Conservation (phyloP, 2,797 vertebrate genomes). For the Gymnothorax reevesii region DNA sequence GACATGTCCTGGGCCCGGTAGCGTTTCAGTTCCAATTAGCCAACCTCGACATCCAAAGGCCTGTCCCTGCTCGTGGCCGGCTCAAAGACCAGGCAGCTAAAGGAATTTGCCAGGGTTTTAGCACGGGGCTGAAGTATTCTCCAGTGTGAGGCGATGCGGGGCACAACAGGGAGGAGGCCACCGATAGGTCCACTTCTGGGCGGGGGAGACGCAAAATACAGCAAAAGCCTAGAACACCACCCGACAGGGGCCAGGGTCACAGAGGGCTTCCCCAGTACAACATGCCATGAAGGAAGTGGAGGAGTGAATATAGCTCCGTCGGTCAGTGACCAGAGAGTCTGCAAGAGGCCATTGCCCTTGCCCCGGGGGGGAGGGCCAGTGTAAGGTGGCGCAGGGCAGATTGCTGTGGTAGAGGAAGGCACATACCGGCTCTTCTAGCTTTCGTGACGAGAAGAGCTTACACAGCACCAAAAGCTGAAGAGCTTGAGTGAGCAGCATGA, state of each 20-base stretch:
- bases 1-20: not conserved
- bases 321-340: not conserved
- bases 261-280: constrained; percentile 42
- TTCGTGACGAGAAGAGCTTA: not conserved
- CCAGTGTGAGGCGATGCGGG: constrained; percentile 22
- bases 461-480: not conserved
- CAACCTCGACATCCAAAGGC: not conserved
- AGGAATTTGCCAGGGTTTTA: constrained; percentile 6
- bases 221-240: constrained; percentile 32
- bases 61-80: not conserved
- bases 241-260: constrained; percentile 31
- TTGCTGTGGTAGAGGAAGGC: not conserved
- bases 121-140: not conserved
- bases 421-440: not conserved
- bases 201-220: not conserved
- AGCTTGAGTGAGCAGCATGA: not conserved
- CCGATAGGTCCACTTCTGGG: not conserved
- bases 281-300: constrained; percentile 56
- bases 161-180: constrained; percentile 56
- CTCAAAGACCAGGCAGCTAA: not conserved
- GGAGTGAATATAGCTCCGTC: not conserved
- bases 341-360: not conserved
- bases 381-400: no score
- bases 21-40: not conserved
- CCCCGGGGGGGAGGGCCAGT: not conserved